Percentiles rank a stretch among this genome's conserved stretches.
Evolutionary conservation across 2,888 invertebrate genomes (phyloP).

Genomic region (Dasysyrphus albostriatus): DNA sequence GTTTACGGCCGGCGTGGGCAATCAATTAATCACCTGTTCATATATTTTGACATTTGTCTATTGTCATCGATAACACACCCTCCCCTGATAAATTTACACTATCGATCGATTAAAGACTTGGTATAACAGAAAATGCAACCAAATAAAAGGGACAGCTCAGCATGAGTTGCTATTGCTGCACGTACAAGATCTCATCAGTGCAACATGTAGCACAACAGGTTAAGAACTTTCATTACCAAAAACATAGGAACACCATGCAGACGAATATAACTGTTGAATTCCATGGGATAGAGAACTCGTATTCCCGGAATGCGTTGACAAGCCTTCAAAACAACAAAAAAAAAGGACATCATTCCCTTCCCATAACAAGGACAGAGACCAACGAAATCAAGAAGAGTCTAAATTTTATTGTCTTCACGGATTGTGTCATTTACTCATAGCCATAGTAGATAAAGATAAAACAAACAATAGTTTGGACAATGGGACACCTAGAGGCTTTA

Average conservation of each 20-base stretch:
- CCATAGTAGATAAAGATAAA: slow-evolving; percentile 72
- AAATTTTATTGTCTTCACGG: slow-evolving; percentile 60
- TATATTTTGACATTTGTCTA: slow-evolving; percentile 72
- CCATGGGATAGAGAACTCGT: slow-evolving; percentile 51
- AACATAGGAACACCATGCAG: slow-evolving; percentile 1
- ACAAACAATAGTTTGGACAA: slow-evolving; percentile 59
- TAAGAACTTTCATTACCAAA: slow-evolving; percentile 53
- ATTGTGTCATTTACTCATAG: slow-evolving; percentile 61
- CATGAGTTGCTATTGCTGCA: slow-evolving; percentile 65
- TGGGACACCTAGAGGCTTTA: slow-evolving; percentile 42
- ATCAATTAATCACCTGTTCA: slow-evolving; percentile 73
- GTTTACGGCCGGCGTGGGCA: slow-evolving; percentile 1
- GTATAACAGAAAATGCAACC: slow-evolving; percentile 51
- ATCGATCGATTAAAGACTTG: slow-evolving; percentile 61
- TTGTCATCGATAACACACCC: slow-evolving; percentile 70
- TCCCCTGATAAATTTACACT: slow-evolving; percentile 60
- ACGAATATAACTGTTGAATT: slow-evolving; percentile 58
- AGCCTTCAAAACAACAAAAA: slow-evolving; percentile 45
- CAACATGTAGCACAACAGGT: slow-evolving; percentile 63
- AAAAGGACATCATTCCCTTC: slow-evolving; percentile 57
- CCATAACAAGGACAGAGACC: slow-evolving; percentile 52
- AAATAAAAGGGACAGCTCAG: slow-evolving; percentile 59
- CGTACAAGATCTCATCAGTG: slow-evolving; percentile 63
- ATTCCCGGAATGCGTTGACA: slow-evolving; percentile 72
- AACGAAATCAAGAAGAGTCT: slow-evolving; percentile 19